Evolutionary conservation across 2,113 vertebrate genomes (phyloP).

Genomic region (Ochotona princeps): DNA sequence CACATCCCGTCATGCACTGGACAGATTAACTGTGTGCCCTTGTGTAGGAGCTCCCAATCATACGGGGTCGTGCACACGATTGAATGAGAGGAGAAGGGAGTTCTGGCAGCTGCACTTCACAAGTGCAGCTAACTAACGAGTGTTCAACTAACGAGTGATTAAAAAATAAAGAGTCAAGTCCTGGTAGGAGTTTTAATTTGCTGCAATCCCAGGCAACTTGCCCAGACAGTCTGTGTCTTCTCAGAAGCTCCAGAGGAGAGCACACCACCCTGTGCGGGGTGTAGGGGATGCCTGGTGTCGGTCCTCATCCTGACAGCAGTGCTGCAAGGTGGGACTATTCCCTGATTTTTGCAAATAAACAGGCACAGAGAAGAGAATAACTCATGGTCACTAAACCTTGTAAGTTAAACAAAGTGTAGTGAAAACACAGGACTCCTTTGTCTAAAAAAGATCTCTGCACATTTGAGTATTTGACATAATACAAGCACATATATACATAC

Average conservation of each 20-base stretch:
- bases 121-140: too few relatives aligned
- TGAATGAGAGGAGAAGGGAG: not conserved
- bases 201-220: not conserved
- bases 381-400: not conserved
- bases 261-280: not conserved
- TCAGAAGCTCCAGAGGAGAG: not conserved
- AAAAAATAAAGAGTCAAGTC: not conserved
- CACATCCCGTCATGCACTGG: accelerated
- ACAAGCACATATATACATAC: too few relatives aligned
- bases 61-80: accelerated
- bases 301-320: not conserved
- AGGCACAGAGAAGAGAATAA: not conserved
- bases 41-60: accelerated
- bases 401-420: not conserved
- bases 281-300: not conserved
- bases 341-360: too few relatives aligned
- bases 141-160: not conserved
- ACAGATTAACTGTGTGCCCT: accelerated
- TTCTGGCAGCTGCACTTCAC: too few relatives aligned
- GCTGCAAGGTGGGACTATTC: too few relatives aligned
- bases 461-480: too few relatives aligned
- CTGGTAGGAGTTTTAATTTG: not conserved
- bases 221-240: not conserved
- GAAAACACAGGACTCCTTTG: not conserved
- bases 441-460: too few relatives aligned